Percentiles rank a stretch among this genome's conserved stretches.
These are phyloP conservation scores for Ectemnius continuus DNA, from an alignment of 2,888 invertebrate genomes.

Conservation along the genomic window DNA sequence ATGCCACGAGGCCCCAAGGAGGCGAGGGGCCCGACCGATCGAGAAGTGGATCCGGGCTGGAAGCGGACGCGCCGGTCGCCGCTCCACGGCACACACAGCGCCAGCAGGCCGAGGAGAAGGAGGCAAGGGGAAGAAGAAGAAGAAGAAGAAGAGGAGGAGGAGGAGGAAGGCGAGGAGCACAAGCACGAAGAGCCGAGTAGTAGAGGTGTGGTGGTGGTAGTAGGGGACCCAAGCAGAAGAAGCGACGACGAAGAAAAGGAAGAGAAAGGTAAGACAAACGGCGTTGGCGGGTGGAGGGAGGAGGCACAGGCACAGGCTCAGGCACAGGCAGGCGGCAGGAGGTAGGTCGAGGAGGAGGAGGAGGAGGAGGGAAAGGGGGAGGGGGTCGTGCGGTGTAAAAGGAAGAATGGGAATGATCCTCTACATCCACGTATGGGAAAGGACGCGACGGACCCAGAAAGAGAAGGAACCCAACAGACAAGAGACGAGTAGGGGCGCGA, in stretches of 20 bases:
- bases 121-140: slow-evolving; percentile 20
- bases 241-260: slow-evolving; percentile 20
- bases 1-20: slow-evolving; percentile 54
- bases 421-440: slow-evolving; percentile 64
- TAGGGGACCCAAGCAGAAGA: background rate
- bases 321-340: too few relatives aligned
- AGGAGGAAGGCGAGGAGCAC: slow-evolving; percentile 28
- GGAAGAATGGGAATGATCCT: slow-evolving; percentile 40
- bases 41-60: slow-evolving; percentile 35
- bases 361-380: too few relatives aligned
- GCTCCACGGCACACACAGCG: background rate
- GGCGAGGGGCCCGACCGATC: slow-evolving; percentile 31
- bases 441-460: slow-evolving; percentile 42
- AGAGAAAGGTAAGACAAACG: slow-evolving; percentile 43
- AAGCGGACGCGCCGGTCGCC: background rate
- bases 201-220: slow-evolving; percentile 14
- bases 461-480: slow-evolving; percentile 23
- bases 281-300: slow-evolving; percentile 5
- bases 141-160: slow-evolving; percentile 32
- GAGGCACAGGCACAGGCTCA: too few relatives aligned
- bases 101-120: slow-evolving; percentile 19
- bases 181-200: slow-evolving; percentile 19
- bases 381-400: slow-evolving; percentile 39
- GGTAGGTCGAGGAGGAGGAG: too few relatives aligned
- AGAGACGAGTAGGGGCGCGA: slow-evolving; percentile 5